These are phyloP conservation scores for Casuarius casuarius DNA, from an alignment of 2,113 vertebrate species.

Conservation along the genomic window DNA sequence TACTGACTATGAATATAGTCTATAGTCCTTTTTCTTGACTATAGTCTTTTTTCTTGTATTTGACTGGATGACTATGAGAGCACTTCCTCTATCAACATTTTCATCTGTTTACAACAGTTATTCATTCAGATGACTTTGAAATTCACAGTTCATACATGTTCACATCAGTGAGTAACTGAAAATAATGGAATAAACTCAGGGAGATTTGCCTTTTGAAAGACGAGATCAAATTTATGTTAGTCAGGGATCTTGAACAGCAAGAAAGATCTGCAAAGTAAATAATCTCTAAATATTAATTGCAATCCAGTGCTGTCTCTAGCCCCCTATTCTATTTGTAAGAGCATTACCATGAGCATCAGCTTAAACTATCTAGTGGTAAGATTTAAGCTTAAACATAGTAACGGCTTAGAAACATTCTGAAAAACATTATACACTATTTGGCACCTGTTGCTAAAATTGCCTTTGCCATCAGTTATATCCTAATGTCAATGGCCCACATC, in stretches of 20 bases:
- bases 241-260: not conserved
- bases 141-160: not conserved
- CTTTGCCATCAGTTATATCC: not conserved
- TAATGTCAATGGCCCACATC: not conserved
- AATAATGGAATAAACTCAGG: not conserved
- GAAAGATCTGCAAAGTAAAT: not conserved
- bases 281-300: not conserved
- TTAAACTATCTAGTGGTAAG: not conserved
- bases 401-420: not conserved
- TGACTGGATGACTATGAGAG: not conserved
- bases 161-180: not conserved
- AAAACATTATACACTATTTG: not conserved
- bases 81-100: not conserved
- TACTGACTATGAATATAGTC: not conserved
- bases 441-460: not conserved
- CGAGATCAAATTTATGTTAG: not conserved
- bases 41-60: not conserved
- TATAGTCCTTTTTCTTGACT: not conserved
- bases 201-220: not conserved
- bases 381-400: not conserved
- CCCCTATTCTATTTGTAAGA: not conserved
- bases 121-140: not conserved
- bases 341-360: not conserved
- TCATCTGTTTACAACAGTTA: not conserved
- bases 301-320: not conserved